phyloP scores from a whole-genome alignment of 2,797 vertebrate genomes.

The Pitangus sulphuratus region DNA sequence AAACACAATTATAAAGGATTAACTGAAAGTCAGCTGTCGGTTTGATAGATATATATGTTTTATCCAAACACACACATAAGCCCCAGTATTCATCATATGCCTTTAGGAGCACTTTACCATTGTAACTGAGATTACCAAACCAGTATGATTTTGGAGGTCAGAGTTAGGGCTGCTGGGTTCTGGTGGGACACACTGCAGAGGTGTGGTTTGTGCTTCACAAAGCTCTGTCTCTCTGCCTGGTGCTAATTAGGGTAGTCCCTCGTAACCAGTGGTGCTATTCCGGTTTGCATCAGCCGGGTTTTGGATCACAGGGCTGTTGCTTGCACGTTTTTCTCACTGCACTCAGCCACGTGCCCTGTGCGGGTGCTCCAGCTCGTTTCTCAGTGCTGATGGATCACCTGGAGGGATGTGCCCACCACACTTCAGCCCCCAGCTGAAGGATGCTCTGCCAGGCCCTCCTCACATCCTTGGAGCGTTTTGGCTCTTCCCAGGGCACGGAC shows the following conservation, averaged over 20 bases:
- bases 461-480: not conserved
- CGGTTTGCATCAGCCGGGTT: slow-evolving; percentile 14
- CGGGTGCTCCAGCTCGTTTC: not conserved
- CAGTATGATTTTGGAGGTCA: not conserved
- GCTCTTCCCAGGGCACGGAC: not conserved
- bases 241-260: slow-evolving; percentile 28
- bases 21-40: not conserved
- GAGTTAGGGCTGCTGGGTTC: not conserved
- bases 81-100: not conserved
- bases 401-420: rapidly evolving
- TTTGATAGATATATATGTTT: not conserved
- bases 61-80: not conserved
- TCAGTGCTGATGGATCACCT: not conserved
- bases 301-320: not conserved
- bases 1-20: slow-evolving; percentile 37
- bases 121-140: not conserved
- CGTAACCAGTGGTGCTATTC: not conserved
- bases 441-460: not conserved
- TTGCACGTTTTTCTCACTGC: not conserved
- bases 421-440: not conserved
- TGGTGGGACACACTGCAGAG: not conserved
- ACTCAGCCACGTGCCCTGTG: not conserved
- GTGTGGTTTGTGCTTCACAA: slow-evolving; percentile 12
- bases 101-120: not conserved
- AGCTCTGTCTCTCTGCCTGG: not conserved